Conservation (phyloP, 2,113 vertebrate species). For the Myotis lucifugus region DNA sequence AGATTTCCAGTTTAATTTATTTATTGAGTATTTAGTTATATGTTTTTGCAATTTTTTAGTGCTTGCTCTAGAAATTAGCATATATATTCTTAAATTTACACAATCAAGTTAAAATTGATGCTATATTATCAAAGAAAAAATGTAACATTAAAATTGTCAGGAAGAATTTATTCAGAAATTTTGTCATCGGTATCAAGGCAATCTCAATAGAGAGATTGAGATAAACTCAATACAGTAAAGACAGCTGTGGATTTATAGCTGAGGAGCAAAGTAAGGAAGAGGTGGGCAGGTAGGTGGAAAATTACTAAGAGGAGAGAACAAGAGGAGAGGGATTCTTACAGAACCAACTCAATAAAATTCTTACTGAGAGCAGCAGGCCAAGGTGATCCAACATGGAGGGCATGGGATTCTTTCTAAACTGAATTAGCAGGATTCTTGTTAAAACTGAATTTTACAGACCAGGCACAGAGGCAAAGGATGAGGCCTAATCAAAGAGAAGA, state of each 20-base stretch:
- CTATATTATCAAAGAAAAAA: no score
- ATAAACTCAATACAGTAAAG: background rate
- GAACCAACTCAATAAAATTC: background rate
- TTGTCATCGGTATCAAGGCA: background rate
- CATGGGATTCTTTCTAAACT: background rate
- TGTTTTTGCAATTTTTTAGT: background rate
- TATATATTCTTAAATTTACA: background rate
- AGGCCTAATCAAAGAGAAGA: background rate
- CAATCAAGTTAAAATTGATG: background rate
- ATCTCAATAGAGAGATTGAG: background rate
- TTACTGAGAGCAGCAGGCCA: background rate
- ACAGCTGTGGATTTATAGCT: background rate
- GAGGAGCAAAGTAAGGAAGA: background rate
- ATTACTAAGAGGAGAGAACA: background rate
- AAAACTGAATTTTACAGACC: background rate
- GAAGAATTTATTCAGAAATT: background rate
- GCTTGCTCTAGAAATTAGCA: background rate
- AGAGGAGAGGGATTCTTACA: background rate
- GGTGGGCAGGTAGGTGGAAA: background rate
- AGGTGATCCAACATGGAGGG: background rate
- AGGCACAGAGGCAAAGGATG: background rate
- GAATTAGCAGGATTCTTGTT: background rate
- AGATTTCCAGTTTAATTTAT: background rate
- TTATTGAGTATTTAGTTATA: background rate
- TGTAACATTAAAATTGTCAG: background rate